Percentiles rank a stretch among this genome's conserved stretches.
These are phyloP conservation scores for Enteromius argenteus DNA, from an alignment of 2,797 vertebrate genomes.

Conservation along the genomic window DNA sequence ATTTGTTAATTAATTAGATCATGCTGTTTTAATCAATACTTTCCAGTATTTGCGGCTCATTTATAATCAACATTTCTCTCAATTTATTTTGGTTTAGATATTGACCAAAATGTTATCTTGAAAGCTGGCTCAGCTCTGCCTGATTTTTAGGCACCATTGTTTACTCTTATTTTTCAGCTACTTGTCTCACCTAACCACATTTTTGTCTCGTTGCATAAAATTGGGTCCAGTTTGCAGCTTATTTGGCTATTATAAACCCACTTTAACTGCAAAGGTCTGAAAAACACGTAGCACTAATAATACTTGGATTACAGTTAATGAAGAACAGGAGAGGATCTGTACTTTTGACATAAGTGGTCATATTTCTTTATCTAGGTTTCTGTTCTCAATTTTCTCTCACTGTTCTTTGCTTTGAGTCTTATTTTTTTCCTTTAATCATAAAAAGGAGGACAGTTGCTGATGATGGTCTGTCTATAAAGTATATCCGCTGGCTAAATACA, in stretches of 20 bases:
- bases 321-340: constrained; percentile 2
- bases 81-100: neutral
- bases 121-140: neutral
- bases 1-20: neutral
- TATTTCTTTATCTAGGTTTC: constrained; percentile 18
- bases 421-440: constrained; percentile 14
- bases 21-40: neutral
- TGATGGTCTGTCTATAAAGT: constrained; percentile 45
- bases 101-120: neutral
- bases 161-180: neutral
- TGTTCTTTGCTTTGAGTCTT: neutral
- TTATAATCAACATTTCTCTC: neutral
- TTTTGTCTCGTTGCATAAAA: neutral
- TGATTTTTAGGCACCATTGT: neutral
- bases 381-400: constrained; percentile 26
- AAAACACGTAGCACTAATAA: neutral
- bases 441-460: constrained; percentile 52
- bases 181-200: neutral
- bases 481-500: constrained; percentile 16
- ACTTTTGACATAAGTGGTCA: neutral
- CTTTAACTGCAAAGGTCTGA: neutral
- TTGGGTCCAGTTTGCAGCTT: neutral
- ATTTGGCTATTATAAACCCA: neutral
- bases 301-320: neutral
- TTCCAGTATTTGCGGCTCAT: neutral